Conservation (phyloP, 2,797 vertebrate genomes). For the Fringilla coelebs region DNA sequence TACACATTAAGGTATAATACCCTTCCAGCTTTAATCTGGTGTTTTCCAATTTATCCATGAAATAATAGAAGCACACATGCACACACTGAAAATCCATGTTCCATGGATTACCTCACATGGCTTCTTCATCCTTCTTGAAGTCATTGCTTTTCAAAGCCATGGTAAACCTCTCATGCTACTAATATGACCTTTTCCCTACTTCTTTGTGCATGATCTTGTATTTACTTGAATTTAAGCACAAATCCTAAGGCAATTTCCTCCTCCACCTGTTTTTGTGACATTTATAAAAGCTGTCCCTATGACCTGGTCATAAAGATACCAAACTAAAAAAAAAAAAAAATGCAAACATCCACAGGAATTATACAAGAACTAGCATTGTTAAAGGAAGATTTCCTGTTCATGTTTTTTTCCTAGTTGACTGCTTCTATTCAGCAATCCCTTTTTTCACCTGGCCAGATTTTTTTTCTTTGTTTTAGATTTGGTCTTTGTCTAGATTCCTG, state of each 20-base stretch:
- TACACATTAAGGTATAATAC: not conserved
- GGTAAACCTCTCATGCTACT: not conserved
- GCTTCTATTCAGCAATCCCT: not conserved
- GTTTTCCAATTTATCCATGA: not conserved
- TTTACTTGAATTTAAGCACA: not conserved
- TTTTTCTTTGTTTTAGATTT: not conserved
- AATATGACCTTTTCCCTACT: not conserved
- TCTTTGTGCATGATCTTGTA: not conserved
- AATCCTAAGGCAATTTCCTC: not conserved
- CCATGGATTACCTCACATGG: not conserved
- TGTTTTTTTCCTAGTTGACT: not conserved
- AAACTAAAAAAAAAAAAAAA: not conserved
- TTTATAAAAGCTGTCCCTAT: not conserved
- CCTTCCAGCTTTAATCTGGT: not conserved
- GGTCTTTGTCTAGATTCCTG: not conserved
- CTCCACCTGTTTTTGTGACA: not conserved
- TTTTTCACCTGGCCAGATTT: not conserved
- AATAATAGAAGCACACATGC: not conserved
- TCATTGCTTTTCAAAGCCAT: not conserved
- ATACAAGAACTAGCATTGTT: not conserved
- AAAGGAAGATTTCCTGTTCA: not conserved
- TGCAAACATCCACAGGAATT: not conserved
- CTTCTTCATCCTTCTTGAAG: not conserved
- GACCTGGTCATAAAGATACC: not conserved
- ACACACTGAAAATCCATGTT: not conserved